Evolutionary conservation across 2,888 invertebrate genomes (phyloP).

Genomic region (Tenthredo distinguenda): DNA sequence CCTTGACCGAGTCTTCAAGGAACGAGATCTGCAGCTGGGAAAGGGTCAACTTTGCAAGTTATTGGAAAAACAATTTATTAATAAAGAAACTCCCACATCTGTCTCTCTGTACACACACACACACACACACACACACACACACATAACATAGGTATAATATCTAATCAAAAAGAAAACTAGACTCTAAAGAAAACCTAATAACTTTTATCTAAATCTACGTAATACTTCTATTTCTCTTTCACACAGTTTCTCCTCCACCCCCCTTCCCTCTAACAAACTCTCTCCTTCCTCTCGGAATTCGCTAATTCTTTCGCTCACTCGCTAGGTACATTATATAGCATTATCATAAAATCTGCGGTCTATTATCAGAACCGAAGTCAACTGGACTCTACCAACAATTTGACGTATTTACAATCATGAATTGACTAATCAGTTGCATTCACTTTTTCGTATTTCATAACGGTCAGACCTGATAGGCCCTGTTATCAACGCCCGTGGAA

Average conservation of each 20-base stretch:
- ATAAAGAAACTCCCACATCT: slow-evolving; percentile 21
- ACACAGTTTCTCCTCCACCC: not conserved
- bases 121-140: not conserved
- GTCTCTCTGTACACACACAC: not conserved
- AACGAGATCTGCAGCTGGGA: not conserved
- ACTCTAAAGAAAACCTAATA: not conserved
- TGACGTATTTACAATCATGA: slow-evolving; percentile 21
- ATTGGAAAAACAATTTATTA: slow-evolving; percentile 29
- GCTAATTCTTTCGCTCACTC: not conserved
- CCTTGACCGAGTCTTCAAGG: slow-evolving; percentile 22
- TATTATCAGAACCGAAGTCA: not conserved
- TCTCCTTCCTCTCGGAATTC: not conserved
- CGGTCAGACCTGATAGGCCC: slow-evolving; percentile 35
- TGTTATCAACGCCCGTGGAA: slow-evolving; percentile 23
- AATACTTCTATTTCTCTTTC: slow-evolving; percentile 33
- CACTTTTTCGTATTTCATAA: not conserved
- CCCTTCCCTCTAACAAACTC: not conserved
- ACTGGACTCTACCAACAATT: not conserved
- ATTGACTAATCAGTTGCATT: not conserved
- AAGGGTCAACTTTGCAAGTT: slow-evolving; percentile 15
- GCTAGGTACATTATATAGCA: slow-evolving; percentile 15
- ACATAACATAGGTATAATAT: not conserved
- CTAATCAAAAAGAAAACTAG: not conserved
- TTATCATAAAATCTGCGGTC: not conserved
- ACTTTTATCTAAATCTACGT: slow-evolving; percentile 7